Conservation (phyloP, 2,888 invertebrate species). For the Dicroscelio sp. region DNA sequence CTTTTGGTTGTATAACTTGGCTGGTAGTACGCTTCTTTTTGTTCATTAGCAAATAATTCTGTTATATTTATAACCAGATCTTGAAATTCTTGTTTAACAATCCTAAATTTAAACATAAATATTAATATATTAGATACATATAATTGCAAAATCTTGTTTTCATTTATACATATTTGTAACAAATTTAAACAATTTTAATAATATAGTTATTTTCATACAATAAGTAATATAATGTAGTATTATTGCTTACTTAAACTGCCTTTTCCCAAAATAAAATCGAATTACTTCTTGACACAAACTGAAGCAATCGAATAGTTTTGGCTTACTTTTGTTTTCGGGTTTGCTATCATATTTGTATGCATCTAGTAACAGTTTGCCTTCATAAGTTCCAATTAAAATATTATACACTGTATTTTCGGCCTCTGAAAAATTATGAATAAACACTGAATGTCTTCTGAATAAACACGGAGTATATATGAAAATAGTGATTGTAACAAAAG, state of each 20-base stretch:
- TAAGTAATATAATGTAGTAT: too few species aligned
- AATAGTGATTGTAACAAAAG: not conserved
- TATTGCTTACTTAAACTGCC: not conserved
- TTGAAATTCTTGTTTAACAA: conserved; percentile 11
- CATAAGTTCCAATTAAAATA: conserved; percentile 2
- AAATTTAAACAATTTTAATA: too few species aligned
- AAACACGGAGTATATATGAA: too few species aligned
- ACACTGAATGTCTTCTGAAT: not conserved
- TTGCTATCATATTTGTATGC: not conserved
- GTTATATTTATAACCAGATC: not conserved
- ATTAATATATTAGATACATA: not conserved
- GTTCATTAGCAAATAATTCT: conserved; percentile 10
- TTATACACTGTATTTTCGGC: not conserved
- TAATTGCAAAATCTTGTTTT: too few species aligned
- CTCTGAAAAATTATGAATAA: too few species aligned
- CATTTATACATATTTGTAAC: too few species aligned
- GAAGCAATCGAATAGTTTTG: not conserved
- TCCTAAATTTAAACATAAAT: not conserved
- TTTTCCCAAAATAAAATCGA: not conserved
- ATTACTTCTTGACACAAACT: conserved; percentile 19
- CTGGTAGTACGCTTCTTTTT: conserved; percentile 29
- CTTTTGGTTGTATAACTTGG: not conserved
- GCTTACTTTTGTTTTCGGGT: not conserved
- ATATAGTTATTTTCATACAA: too few species aligned
- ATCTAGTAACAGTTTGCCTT: conserved; percentile 6